Base-by-base conservation (phyloP, 1,140 invertebrate genomes). In the Pogonomyrmex barbatus region DNA sequence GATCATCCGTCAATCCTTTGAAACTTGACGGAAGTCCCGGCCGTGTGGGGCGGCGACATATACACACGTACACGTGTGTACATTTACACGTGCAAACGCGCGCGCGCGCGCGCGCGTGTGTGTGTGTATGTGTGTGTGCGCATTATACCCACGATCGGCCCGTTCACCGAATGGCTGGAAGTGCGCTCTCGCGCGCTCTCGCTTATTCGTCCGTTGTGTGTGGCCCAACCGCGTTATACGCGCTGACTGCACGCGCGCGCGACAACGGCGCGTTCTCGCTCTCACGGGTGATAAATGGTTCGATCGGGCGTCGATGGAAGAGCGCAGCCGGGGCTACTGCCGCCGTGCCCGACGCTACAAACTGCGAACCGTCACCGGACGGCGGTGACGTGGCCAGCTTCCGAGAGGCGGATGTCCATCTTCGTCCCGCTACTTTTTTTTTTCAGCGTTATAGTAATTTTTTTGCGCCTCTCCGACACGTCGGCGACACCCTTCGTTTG, bases 1-100 rank as follows among this genome's bases (percentile, higher is more conserved):
- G 94, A 94, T 93, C 92, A 95, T 95, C 91, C 94, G 94, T 95
- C 93, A 94, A 93, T 90, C 90, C 92, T 94, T 94, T 94, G 85
- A 93, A 93, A 94, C 87, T 92, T 93, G 92, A 93, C 92, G 89
- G 89, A 89, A 87, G 87, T 87, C 87, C 81, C 75, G 87, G 71
- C 62, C 42, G 63, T 58, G 76, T 36, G 77, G 42, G 73, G 56
- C 63, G 85, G 24, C 56, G 52, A 36, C 30, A 56, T 52, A 10
- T 6, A 36, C 9, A 39, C 45, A 30, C 42, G 8, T 24, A 5
- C 33, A 12, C 8, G n/a, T 24, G 45, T 68, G 10, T 24, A 24
- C 24, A 24, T 24, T 24, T 24, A 24, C 24, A 24, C 24, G 24
- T 24, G 24, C 24, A n/a, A n/a, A n/a, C n/a, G n/a, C n/a, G n/a